Evolutionary conservation across 2,888 invertebrate genomes (phyloP).

Genomic region (Xanthorhoe designata): DNA sequence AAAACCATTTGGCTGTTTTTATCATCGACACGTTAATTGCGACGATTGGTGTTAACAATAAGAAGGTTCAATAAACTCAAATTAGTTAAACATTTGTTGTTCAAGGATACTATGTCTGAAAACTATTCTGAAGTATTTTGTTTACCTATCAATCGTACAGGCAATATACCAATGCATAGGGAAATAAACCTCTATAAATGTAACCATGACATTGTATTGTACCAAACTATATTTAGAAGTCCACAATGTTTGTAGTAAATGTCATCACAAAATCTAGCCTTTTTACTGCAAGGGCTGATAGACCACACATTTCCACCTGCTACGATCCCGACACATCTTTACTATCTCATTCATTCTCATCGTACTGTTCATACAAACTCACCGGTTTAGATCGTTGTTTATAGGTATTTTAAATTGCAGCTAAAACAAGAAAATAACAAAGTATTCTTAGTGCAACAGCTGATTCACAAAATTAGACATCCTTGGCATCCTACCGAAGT

Average conservation of each 20-base stretch:
- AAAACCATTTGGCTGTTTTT: slow-evolving; percentile 32
- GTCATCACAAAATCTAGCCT: neutral
- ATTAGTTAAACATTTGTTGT: neutral
- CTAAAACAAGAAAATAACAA: slow-evolving; percentile 2
- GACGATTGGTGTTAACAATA: slow-evolving; percentile 42
- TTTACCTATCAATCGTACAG: neutral
- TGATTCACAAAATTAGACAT: slow-evolving; percentile 25
- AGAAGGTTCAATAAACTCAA: slow-evolving; percentile 44
- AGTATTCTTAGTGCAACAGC: slow-evolving; percentile 18
- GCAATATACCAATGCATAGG: neutral
- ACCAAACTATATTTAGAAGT: neutral
- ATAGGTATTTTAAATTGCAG: neutral
- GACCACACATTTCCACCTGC: neutral
- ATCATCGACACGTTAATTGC: slow-evolving; percentile 45
- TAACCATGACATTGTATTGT: neutral
- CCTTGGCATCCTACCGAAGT: slow-evolving; percentile 24
- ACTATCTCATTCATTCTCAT: neutral
- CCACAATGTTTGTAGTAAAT: neutral
- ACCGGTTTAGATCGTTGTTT: too few species aligned
- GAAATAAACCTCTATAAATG: neutral
- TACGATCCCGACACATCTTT: neutral
- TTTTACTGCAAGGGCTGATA: too few species aligned
- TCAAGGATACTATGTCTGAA: neutral
- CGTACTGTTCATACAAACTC: neutral
- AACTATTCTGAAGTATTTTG: neutral